phyloP scores from a whole-genome alignment of 2,888 invertebrate genomes.

The Minunthozetes semirufus region DNA sequence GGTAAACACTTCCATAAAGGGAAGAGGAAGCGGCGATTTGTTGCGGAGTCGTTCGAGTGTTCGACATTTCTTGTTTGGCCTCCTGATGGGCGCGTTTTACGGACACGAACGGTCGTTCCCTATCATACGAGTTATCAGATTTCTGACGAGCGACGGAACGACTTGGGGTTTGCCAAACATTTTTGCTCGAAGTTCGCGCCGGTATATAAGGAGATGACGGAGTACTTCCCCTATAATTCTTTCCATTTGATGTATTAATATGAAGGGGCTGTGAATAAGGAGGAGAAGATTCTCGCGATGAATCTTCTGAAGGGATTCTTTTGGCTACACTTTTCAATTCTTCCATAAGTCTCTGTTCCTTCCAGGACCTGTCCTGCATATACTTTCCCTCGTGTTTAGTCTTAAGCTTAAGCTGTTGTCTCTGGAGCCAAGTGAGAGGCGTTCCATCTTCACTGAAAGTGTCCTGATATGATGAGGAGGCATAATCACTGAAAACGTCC shows the following conservation, averaged over 20 bases:
- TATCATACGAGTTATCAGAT: constrained; percentile 48
- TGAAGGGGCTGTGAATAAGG: constrained; percentile 58
- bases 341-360: constrained; percentile 40
- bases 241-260: constrained; percentile 55
- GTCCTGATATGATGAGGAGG: constrained; percentile 17
- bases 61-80: constrained; percentile 46
- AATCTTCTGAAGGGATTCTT: background rate
- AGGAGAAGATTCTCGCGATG: constrained; percentile 3
- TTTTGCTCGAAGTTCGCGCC: constrained; percentile 31
- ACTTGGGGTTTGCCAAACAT: constrained; percentile 40
- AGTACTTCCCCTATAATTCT: constrained; percentile 7
- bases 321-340: constrained; percentile 45
- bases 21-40: constrained; percentile 39
- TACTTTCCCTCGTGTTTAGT: constrained; percentile 60
- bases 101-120: constrained; percentile 60
- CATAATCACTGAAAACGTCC: background rate
- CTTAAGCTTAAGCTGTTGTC: constrained; percentile 71
- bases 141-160: constrained; percentile 45
- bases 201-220: constrained; percentile 31
- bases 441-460: constrained; percentile 44
- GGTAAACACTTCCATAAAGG: constrained; percentile 39
- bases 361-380: constrained; percentile 49
- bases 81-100: constrained; percentile 57
- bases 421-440: constrained; percentile 70
- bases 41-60: constrained; percentile 41